phyloP scores from a whole-genome alignment of 1,140 invertebrate species.

The Holotrichia oblita region DNA sequence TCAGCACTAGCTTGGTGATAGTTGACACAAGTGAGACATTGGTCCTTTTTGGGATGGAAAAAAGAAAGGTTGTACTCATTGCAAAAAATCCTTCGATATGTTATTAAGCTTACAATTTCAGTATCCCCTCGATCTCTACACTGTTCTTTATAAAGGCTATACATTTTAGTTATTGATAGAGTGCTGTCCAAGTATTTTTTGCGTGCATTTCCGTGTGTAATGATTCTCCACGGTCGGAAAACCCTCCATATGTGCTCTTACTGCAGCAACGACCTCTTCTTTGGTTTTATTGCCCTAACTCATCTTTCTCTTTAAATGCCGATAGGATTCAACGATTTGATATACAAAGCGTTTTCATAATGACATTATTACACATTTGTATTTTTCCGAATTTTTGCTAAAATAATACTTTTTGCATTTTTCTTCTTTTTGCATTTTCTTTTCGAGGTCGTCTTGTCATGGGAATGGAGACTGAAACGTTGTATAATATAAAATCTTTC shows the following conservation, averaged over 20 bases:
- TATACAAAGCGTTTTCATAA: conserved; percentile 14
- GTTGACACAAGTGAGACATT: background rate
- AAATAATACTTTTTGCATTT: background rate
- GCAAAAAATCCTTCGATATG: background rate
- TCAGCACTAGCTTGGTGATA: background rate
- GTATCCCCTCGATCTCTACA: background rate
- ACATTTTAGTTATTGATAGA: background rate
- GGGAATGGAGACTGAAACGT: background rate
- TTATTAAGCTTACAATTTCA: background rate
- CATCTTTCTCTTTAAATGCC: background rate
- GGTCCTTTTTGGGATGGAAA: background rate
- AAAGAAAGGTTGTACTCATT: background rate
- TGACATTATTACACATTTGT: conserved; percentile 4
- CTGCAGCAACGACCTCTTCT: conserved; percentile 4
- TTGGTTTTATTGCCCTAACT: conserved; percentile 23
- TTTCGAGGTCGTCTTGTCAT: background rate
- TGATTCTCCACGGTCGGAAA: background rate
- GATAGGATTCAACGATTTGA: conserved; percentile 17
- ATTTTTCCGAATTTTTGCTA: background rate
- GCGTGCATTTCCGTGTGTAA: background rate
- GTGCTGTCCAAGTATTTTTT: too few species aligned
- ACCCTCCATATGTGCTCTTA: background rate
- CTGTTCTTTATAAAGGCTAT: background rate
- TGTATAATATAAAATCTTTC: background rate
- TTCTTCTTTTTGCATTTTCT: background rate